Evolutionary conservation across 2,888 invertebrate genomes (phyloP).

Genomic region (Epsilonema sp.): DNA sequence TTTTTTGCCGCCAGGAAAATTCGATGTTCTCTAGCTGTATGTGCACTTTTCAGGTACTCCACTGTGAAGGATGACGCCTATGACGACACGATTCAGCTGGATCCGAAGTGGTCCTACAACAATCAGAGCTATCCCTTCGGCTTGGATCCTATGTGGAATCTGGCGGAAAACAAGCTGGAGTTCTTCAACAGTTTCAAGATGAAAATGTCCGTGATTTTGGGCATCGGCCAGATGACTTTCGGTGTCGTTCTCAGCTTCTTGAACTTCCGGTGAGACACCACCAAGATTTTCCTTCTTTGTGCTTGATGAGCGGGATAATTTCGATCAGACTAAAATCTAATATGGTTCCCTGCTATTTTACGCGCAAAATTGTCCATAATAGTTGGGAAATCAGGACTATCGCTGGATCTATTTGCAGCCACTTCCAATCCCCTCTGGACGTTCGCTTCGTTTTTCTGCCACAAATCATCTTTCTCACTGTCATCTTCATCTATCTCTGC

Average conservation of each 20-base stretch:
- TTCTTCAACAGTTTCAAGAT: conserved; percentile 28
- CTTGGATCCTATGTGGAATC: conserved; percentile 23
- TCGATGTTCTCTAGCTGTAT: no score
- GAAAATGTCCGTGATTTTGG: conserved; percentile 24
- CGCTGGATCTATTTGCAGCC: conserved; percentile 32
- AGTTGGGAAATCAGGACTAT: background rate
- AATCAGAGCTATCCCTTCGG: conserved; percentile 36
- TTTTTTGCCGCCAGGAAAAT: background rate
- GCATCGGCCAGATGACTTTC: conserved; percentile 25
- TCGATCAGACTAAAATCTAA: no score
- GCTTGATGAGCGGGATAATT: background rate
- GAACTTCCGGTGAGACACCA: conserved; percentile 19
- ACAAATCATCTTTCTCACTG: conserved; percentile 67
- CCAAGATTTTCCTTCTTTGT: background rate
- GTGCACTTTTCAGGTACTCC: no score
- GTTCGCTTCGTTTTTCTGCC: conserved; percentile 84
- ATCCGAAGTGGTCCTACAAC: conserved; percentile 15
- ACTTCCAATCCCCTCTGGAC: conserved; percentile 46
- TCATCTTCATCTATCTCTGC: conserved; percentile 86
- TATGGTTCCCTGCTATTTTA: no score
- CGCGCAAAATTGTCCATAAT: background rate
- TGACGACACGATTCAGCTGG: conserved; percentile 11
- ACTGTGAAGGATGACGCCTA: no score
- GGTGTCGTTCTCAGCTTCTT: conserved; percentile 21
- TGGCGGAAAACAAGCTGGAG: conserved; percentile 24